Percentiles rank a stretch among this genome's conserved stretches.
These are phyloP conservation scores for Tholera decimalis DNA, from an alignment of 2,888 invertebrate genomes.

Conservation along the genomic window DNA sequence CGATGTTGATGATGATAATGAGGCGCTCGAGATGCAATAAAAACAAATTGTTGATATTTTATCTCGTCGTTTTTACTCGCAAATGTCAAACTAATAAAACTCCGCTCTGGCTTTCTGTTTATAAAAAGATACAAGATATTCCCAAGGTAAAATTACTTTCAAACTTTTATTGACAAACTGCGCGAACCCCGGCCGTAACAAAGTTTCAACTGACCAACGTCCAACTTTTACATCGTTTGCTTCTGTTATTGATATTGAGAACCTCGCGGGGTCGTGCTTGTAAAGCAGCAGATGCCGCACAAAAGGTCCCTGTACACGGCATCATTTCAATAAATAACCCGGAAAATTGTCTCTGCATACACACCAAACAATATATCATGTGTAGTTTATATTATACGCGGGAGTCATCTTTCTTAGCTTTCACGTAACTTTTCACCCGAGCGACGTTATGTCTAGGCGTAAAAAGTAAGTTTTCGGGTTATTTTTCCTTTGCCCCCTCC, in stretches of 20 bases:
- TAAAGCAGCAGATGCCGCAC: slow-evolving; percentile 79
- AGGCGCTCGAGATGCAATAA: slow-evolving; percentile 41
- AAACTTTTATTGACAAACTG: slow-evolving; percentile 87
- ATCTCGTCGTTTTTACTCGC: slow-evolving; percentile 47
- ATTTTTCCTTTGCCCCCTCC: slow-evolving; percentile 67
- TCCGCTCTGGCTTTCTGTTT: slow-evolving; percentile 72
- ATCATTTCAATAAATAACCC: slow-evolving; percentile 81
- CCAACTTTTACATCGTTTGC: slow-evolving; percentile 80
- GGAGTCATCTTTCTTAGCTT: slow-evolving; percentile 78
- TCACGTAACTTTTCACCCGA: slow-evolving; percentile 75
- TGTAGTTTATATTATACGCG: slow-evolving; percentile 79
- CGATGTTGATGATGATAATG: too few relatives aligned
- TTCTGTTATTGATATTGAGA: slow-evolving; percentile 84
- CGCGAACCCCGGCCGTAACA: slow-evolving; percentile 74
- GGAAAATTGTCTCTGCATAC: slow-evolving; percentile 80
- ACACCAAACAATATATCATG: slow-evolving; percentile 78
- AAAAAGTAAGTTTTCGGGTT: slow-evolving; percentile 78
- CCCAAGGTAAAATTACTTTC: slow-evolving; percentile 84
- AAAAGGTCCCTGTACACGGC: slow-evolving; percentile 75
- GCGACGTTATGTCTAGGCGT: slow-evolving; percentile 73
- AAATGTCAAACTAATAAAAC: slow-evolving; percentile 76
- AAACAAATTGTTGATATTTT: slow-evolving; percentile 61
- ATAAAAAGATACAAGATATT: slow-evolving; percentile 81
- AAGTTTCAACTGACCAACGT: slow-evolving; percentile 83
- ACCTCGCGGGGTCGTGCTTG: slow-evolving; percentile 70